Conservation (phyloP, 2,888 invertebrate species). For the Meghimatium bilineatum region DNA sequence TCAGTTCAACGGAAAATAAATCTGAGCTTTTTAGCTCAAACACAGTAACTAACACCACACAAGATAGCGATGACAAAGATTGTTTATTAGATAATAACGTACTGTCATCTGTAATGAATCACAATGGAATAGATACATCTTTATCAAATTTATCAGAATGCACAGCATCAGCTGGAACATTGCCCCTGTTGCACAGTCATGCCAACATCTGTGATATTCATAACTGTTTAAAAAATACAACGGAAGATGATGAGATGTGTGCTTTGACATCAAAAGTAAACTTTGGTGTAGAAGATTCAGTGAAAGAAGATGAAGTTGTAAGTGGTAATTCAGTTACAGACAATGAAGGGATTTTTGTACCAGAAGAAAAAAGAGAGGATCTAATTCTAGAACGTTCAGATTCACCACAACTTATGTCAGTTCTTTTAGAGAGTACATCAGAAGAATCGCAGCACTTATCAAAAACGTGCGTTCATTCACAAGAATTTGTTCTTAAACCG, state of each 20-base stretch:
- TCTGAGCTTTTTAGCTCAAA: not conserved
- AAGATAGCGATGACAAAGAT: not conserved
- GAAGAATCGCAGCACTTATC: not conserved
- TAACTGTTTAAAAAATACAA: not conserved
- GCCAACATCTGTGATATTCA: not conserved
- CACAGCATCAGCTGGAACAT: not conserved
- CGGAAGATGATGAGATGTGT: not conserved
- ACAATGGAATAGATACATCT: not conserved
- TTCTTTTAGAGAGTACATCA: not conserved
- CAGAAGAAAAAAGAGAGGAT: not conserved
- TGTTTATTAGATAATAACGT: not conserved
- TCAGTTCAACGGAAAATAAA: not conserved
- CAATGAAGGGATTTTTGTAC: not conserved
- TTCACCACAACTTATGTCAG: not conserved
- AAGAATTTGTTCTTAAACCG: not conserved
- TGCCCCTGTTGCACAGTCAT: not conserved
- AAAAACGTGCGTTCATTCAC: not conserved
- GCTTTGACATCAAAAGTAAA: not conserved
- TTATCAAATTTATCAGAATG: not conserved
- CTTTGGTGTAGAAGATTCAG: not conserved
- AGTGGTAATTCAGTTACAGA: not conserved
- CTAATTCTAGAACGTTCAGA: not conserved
- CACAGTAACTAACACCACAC: not conserved
- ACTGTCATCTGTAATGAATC: not conserved
- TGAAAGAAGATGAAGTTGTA: not conserved